phyloP scores from a whole-genome alignment of 2,888 invertebrate species.

The Hyles lineata region DNA sequence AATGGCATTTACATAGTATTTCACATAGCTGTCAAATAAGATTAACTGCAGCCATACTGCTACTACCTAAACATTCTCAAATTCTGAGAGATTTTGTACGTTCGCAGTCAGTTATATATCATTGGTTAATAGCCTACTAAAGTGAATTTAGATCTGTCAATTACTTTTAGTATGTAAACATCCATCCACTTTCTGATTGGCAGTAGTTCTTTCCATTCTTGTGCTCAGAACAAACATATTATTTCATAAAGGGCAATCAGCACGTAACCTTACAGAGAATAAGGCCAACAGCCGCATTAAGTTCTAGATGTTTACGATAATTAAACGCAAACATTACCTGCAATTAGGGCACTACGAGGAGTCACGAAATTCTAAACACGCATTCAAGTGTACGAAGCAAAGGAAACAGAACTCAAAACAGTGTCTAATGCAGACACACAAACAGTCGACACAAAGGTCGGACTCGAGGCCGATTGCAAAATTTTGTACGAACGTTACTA shows the following conservation, averaged over 20 bases:
- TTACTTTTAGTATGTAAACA: no score
- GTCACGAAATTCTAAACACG: constrained; percentile 30
- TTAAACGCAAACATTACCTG: background rate
- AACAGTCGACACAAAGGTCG: constrained; percentile 21
- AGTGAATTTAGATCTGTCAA: no score
- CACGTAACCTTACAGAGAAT: background rate
- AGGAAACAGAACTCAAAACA: constrained; percentile 22
- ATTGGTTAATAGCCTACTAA: no score
- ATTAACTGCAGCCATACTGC: no score
- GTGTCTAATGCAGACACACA: constrained; percentile 18
- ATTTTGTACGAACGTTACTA: background rate
- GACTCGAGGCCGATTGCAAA: constrained; percentile 12
- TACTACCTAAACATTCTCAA: no score
- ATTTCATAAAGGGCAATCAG: background rate
- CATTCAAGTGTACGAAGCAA: constrained; percentile 28
- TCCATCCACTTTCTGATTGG: no score
- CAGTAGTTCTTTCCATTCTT: no score
- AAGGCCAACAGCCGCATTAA: background rate
- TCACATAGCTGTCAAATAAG: no score
- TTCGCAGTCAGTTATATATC: no score
- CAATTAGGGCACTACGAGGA: constrained; percentile 15
- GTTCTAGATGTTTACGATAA: constrained; percentile 9
- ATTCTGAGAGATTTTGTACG: no score
- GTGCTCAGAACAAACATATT: background rate
- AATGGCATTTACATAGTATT: no score